Evolutionary conservation across 2,888 invertebrate genomes (phyloP), one percentile per base, ranked within the genome.

Genomic region (Lissonota sp.): DNA sequence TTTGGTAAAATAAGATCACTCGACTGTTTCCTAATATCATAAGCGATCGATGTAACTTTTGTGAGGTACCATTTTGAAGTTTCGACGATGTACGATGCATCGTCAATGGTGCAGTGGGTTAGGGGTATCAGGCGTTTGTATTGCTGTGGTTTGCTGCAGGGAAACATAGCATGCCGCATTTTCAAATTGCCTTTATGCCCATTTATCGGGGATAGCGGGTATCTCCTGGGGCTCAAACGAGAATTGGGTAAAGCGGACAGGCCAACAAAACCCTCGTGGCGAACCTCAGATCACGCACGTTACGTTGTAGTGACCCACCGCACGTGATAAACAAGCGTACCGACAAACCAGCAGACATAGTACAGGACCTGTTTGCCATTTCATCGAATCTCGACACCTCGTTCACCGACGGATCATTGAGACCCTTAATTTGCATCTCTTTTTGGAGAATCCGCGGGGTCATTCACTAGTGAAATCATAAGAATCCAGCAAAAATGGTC

Each of bases 261-360:
- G 79, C 73, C 73, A 79, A 79, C 79, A 79, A 79, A 26, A 79
- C 78, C 78, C 78, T 67, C 78, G 78, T 67, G 72, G 72, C 78
- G 49, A 73, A 79, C 79, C 79, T 73, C 79, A 69, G 79, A 73
- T 73, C 79, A 73, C 79, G 79, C 79, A 79, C 73, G 79, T 73
- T 79, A 79, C 67, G 62, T 67, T 69, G 10, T 55, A 73, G 57
- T 67, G 16, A 63, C 62, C 46, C 51, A 67, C 46, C 57, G 69
- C 79, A 73, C 72, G 66, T 78, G 67, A 79, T 79, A 79, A 73
- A 79, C 78, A 79, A 72, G 62, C 67, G 72, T 73, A 69, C 73
- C 63, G 73, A 79, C 79, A 79, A 73, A 69, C 53, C 40, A 37
- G 49, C 14, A 49, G 42, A 26, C 55, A 49, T 44, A 39, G 44